Percentiles rank a stretch among this genome's conserved stretches.
Conservation (phyloP, 2,888 invertebrate species). For the Podotricha telesiphe region DNA sequence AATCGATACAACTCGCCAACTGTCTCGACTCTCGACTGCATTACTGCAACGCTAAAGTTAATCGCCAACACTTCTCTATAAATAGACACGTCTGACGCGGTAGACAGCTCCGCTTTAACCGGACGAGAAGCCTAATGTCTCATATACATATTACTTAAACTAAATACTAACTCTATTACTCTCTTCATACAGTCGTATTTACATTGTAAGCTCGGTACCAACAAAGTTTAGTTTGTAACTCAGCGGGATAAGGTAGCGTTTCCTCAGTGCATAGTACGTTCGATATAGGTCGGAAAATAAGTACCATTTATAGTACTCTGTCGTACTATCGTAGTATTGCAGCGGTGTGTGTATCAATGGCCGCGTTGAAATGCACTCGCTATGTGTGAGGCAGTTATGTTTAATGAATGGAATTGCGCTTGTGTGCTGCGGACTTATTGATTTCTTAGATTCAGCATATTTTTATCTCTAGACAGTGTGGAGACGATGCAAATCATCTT, state of each 20-base stretch:
- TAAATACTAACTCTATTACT: conserved; percentile 49
- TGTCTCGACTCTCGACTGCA: conserved; percentile 44
- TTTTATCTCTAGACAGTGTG: conserved; percentile 43
- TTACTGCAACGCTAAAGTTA: conserved; percentile 51
- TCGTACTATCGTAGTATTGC: conserved; percentile 75
- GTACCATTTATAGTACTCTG: conserved; percentile 78
- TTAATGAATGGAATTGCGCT: conserved; percentile 69
- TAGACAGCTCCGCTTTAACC: conserved; percentile 65
- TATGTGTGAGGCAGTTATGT: conserved; percentile 57
- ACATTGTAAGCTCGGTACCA: conserved; percentile 2
- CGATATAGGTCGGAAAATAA: conserved; percentile 75
- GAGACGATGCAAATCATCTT: conserved; percentile 35
- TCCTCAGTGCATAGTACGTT: conserved; percentile 48
- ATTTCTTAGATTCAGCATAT: conserved; percentile 55
- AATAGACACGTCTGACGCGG: conserved; percentile 75
- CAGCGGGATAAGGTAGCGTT: conserved; percentile 50
- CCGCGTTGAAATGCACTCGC: conserved; percentile 54
- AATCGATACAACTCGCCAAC: conserved; percentile 46
- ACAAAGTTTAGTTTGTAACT: conserved; percentile 39
- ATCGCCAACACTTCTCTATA: conserved; percentile 69
- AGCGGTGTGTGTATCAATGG: conserved; percentile 58
- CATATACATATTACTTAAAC: conserved; percentile 38
- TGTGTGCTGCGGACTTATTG: conserved; percentile 65
- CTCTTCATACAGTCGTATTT: conserved; percentile 47
- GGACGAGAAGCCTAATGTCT: conserved; percentile 50